phyloP scores from a whole-genome alignment of 2,797 vertebrate genomes.

The Babyrousa celebensis region DNA sequence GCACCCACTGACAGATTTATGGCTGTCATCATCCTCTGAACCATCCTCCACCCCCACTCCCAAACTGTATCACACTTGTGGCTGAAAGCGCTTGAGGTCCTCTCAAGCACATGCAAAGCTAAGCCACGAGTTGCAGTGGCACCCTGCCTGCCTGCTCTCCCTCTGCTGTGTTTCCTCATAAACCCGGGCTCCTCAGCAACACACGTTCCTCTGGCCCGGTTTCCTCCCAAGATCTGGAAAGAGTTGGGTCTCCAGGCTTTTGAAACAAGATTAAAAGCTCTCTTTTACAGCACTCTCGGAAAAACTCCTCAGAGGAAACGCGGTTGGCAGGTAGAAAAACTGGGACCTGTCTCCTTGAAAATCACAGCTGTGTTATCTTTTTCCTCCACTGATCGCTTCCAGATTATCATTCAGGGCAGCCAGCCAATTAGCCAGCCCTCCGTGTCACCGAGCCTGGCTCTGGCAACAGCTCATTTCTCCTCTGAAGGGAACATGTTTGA shows the following conservation, averaged over 20 bases:
- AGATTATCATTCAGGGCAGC: conserved; percentile 87
- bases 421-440: conserved; percentile 78
- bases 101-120: conserved; percentile 73
- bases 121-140: background rate
- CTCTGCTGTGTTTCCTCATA: background rate
- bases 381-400: conserved; percentile 87
- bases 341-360: conserved; percentile 86
- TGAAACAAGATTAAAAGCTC: conserved; percentile 83
- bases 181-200: background rate
- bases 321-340: conserved; percentile 87
- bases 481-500: conserved; percentile 67
- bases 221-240: conserved; percentile 81
- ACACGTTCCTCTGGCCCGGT: conserved; percentile 50
- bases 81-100: conserved; percentile 59
- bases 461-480: conserved; percentile 63
- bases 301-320: conserved; percentile 86
- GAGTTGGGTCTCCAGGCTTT: conserved; percentile 79
- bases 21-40: conserved; percentile 39
- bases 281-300: conserved; percentile 79
- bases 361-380: conserved; percentile 88
- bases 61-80: background rate
- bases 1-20: conserved; percentile 83
- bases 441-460: conserved; percentile 69
- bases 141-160: background rate
- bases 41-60: conserved; percentile 57